A percentile compares a stretch with the other conserved stretches of the same genome.
These are phyloP conservation scores for Vulpes lagopus DNA, from an alignment of 2,113 vertebrate genomes.

Conservation along the genomic window DNA sequence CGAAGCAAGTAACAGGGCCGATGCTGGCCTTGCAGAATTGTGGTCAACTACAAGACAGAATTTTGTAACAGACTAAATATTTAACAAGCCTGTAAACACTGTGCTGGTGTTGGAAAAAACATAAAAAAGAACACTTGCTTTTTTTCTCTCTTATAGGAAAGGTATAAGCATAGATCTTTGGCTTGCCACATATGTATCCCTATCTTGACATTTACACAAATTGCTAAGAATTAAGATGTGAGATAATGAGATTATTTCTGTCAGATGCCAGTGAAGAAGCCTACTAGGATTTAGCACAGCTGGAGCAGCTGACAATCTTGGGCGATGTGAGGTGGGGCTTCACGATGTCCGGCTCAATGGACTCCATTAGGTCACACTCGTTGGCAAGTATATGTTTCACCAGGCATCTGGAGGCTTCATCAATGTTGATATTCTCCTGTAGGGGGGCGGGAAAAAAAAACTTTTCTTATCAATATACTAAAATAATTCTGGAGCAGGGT, in stretches of 20 bases:
- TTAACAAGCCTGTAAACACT: constrained; percentile 72
- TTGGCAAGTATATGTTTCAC: constrained; percentile 98
- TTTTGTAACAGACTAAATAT: constrained; percentile 61
- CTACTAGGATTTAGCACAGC: constrained; percentile 92
- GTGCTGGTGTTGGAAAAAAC: background rate
- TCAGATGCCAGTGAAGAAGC: background rate
- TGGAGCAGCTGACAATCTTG: constrained; percentile 91
- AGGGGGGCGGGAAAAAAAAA: constrained; percentile 54
- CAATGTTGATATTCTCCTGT: constrained; percentile 97
- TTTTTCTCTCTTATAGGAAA: constrained; percentile 61
- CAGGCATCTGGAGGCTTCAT: constrained; percentile 95
- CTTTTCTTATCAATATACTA: background rate
- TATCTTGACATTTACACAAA: constrained; percentile 36
- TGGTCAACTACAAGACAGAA: background rate
- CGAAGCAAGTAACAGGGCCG: background rate
- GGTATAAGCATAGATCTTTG: constrained; percentile 19
- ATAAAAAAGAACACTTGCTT: constrained; percentile 45
- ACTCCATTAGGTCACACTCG: constrained; percentile 93
- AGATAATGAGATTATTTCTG: background rate
- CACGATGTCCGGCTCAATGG: constrained; percentile 91
- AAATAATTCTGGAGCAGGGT: background rate
- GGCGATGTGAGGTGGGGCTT: constrained; percentile 91
- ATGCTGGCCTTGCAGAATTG: background rate
- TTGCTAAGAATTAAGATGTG: constrained; percentile 50
- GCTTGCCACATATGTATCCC: background rate